Conservation (phyloP, 2,113 vertebrate species). For the Nycticorax nycticorax region DNA sequence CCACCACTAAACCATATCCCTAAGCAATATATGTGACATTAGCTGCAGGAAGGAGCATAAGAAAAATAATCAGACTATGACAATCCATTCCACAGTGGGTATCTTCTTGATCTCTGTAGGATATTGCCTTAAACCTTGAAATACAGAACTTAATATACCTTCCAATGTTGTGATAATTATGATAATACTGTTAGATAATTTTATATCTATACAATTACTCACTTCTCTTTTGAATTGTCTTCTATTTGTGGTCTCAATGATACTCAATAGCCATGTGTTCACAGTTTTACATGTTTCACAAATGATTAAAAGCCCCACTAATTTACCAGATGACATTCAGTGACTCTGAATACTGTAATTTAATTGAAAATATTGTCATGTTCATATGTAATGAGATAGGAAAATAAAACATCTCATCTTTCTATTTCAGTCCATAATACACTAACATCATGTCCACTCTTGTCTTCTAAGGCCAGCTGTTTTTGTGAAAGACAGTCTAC, state of each 20-base stretch:
- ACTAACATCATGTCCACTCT: neutral
- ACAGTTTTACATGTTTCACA: neutral
- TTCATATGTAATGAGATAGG: neutral
- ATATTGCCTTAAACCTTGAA: neutral
- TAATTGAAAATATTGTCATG: neutral
- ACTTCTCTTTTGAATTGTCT: neutral
- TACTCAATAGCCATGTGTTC: neutral
- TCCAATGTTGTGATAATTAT: neutral
- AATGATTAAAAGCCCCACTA: neutral
- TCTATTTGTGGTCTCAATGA: neutral
- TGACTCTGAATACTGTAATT: neutral
- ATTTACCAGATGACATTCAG: neutral
- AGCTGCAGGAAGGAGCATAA: neutral
- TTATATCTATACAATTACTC: neutral
- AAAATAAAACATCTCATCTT: neutral
- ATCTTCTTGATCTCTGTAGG: neutral
- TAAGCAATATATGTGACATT: too few relatives aligned
- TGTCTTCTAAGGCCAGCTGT: neutral
- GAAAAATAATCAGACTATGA: neutral
- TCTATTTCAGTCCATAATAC: neutral
- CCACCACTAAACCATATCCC: too few relatives aligned
- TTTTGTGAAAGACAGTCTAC: neutral
- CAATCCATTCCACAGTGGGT: neutral
- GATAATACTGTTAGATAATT: neutral
- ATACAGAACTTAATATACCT: neutral